A percentile compares a stretch with the other conserved stretches of the same genome.
Conservation (phyloP, 2,797 vertebrate species). For the Sebastes hopkinsi region DNA sequence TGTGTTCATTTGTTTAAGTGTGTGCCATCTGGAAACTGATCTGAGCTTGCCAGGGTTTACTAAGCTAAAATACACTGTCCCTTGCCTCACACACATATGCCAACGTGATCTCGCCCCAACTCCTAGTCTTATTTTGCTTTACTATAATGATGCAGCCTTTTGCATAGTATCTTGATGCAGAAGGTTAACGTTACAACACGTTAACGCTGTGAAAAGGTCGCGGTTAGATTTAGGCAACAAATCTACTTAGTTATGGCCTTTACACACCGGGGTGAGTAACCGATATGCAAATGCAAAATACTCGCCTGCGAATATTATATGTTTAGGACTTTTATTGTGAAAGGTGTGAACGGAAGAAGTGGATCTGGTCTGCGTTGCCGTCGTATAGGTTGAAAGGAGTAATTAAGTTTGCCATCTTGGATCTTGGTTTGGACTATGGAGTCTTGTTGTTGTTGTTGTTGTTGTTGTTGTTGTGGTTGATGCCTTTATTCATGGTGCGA, state of each 20-base stretch:
- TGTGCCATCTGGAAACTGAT: conserved; percentile 74
- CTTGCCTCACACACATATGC: not conserved
- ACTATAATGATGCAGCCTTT: not conserved
- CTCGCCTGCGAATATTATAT: no score
- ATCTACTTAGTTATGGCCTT: not conserved
- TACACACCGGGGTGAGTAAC: no score
- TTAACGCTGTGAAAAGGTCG: not conserved
- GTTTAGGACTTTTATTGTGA: no score
- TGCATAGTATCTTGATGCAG: not conserved
- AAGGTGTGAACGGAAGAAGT: no score
- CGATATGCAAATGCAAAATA: no score
- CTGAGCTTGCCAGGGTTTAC: conserved; percentile 62
- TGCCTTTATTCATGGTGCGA: no score
- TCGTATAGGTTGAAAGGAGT: no score
- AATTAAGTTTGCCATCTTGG: no score
- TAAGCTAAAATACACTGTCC: conserved; percentile 43
- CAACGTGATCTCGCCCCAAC: not conserved
- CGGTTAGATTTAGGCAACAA: not conserved
- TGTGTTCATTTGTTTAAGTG: conserved; percentile 77
- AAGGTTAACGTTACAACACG: not conserved
- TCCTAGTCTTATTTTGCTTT: not conserved
- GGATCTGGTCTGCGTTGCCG: no score
- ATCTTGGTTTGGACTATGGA: no score
- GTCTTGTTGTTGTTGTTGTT: no score
- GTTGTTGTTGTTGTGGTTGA: no score